phyloP scores from a whole-genome alignment of 1,140 invertebrate species.

The Trichonephila clavata region DNA sequence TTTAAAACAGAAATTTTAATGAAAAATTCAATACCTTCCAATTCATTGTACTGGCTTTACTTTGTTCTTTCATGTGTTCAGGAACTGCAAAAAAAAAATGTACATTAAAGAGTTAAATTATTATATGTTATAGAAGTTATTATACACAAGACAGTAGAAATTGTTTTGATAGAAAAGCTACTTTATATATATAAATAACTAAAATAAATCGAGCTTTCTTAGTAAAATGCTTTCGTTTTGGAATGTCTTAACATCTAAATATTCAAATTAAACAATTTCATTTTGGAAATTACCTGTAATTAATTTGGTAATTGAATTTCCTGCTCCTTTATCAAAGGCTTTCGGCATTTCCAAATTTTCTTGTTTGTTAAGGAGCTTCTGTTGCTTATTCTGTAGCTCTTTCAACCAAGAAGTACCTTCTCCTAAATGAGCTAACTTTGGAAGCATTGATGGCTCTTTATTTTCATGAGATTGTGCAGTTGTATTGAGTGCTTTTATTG shows the following conservation, averaged over 20 bases:
- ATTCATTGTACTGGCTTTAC: slow-evolving; percentile 37
- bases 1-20: background rate
- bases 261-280: too few relatives aligned
- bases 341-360: slow-evolving; percentile 44
- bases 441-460: slow-evolving; percentile 61
- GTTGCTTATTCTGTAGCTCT: slow-evolving; percentile 69
- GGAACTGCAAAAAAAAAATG: slow-evolving; percentile 33
- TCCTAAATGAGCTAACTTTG: slow-evolving; percentile 46
- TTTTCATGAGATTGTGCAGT: background rate
- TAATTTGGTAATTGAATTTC: background rate
- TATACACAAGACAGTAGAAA: too few relatives aligned
- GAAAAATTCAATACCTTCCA: slow-evolving; percentile 51
- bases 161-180: too few relatives aligned
- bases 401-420: slow-evolving; percentile 72
- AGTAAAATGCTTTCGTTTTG: too few relatives aligned
- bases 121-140: too few relatives aligned
- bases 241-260: too few relatives aligned
- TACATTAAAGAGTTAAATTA: too few relatives aligned
- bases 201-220: too few relatives aligned
- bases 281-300: slow-evolving; percentile 53
- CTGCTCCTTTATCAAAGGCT: background rate
- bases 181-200: too few relatives aligned
- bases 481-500: background rate
- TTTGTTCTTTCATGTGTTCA: slow-evolving; percentile 6
- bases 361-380: slow-evolving; percentile 52